Conservation (phyloP, 2,888 invertebrate species). For the Cylindroiulus punctatus region DNA sequence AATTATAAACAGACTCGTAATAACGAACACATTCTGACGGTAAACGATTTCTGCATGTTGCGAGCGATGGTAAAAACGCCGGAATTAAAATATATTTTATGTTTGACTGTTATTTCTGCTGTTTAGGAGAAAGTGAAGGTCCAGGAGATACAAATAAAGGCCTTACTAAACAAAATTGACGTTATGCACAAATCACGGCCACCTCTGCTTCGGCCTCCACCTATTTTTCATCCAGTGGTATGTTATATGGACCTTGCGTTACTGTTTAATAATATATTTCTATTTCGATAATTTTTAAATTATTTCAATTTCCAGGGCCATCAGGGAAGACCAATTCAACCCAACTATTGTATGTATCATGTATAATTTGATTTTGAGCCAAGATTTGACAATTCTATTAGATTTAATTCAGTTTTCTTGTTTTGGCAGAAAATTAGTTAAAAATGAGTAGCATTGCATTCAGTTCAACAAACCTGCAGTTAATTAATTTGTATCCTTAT, state of each 20-base stretch:
- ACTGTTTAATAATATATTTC: neutral
- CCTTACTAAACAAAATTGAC: neutral
- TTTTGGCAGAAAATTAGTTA: too few species aligned
- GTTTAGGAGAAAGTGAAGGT: constrained; percentile 32
- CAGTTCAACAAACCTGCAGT: neutral
- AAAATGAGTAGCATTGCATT: too few species aligned
- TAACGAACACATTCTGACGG: neutral
- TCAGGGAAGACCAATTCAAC: neutral
- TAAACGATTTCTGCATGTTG: neutral
- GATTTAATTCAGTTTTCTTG: too few species aligned
- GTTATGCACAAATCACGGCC: neutral
- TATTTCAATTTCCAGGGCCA: neutral
- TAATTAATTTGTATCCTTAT: neutral
- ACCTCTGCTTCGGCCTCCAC: neutral
- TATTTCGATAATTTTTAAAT: neutral
- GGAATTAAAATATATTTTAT: neutral
- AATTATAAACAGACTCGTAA: neutral
- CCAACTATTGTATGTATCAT: neutral
- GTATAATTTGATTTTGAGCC: neutral
- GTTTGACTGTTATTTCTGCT: neutral
- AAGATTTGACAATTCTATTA: too few species aligned
- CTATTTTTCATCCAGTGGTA: neutral
- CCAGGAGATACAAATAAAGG: neutral
- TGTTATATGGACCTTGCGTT: neutral
- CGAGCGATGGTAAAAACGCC: too few species aligned